Evolutionary conservation across 2,888 invertebrate genomes (phyloP).

Genomic region (Rhamphomyia laevipes): DNA sequence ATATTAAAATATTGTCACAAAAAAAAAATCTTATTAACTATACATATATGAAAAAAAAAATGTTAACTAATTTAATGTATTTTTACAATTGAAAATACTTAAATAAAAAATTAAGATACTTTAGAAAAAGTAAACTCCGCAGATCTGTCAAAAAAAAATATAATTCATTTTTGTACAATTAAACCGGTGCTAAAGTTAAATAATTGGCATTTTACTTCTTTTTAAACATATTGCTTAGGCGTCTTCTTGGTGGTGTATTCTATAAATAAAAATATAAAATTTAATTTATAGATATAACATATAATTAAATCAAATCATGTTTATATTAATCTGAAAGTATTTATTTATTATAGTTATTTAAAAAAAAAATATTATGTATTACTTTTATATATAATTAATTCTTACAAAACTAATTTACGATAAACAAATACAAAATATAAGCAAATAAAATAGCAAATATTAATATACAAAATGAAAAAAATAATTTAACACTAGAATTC

Average conservation of each 20-base stretch:
- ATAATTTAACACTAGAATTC: slow-evolving; percentile 6
- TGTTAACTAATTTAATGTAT: too few relatives aligned
- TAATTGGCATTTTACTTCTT: slow-evolving; percentile 25
- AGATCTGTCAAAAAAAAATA: too few relatives aligned
- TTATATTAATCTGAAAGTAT: too few relatives aligned
- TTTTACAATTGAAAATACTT: too few relatives aligned
- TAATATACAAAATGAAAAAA: slow-evolving; percentile 3
- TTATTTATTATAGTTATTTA: too few relatives aligned
- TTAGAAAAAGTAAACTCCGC: too few relatives aligned
- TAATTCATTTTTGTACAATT: too few relatives aligned
- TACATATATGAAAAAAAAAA: too few relatives aligned
- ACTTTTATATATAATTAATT: neutral
- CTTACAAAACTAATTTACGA: neutral
- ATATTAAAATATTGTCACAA: too few relatives aligned
- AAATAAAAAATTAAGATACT: too few relatives aligned
- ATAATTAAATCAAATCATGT: neutral
- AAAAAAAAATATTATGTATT: neutral
- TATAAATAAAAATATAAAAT: slow-evolving; percentile 20
- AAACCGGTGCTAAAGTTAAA: too few relatives aligned
- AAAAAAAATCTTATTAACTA: too few relatives aligned
- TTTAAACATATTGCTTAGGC: slow-evolving; percentile 34
- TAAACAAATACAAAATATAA: slow-evolving; percentile 3
- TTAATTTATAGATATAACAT: neutral
- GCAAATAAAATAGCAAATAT: slow-evolving; percentile 2
- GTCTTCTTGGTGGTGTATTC: slow-evolving; percentile 34